Base-by-base conservation (phyloP, 2,113 vertebrate species). In the Hippoglossus stenolepis region DNA sequence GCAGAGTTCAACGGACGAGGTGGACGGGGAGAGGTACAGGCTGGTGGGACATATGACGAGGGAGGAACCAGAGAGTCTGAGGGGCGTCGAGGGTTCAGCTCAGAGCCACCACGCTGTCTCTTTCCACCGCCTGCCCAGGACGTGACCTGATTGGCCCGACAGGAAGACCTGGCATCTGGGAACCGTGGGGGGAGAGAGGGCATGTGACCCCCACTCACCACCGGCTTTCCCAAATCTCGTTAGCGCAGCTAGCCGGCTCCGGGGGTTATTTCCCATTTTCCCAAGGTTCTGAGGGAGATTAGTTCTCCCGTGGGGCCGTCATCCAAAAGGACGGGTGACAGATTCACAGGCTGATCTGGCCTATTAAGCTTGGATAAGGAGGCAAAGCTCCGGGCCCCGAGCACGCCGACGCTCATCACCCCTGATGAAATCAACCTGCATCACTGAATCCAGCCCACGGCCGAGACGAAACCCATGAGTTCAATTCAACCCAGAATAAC, bases 341-440 rank as follows among this genome's bases (percentile, higher is more conserved):
- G 93, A 94, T 94, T 95, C 93, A 94, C 92, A 95, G 92, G 90
- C 93, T 84, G 92, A 93, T 93, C 89, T 89, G 80, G 80, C 89
- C 89, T 70, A 93, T 94, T 95, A 93, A 92, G 84, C 91, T 79
- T 79, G 85, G 91, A 94, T 93, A 90, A 94, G 74, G 79, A 90
- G 80, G 56, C 85, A 73, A 79, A 86, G 88, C 75, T 85, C 90
- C 86, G 85, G 79, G 70, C 73, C 70, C 67, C 15, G 31, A 81
- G 86, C 85, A 60, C 83, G 64, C 87, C 70, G 73, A 81, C 77
- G 26, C 66, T 85, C 74, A 89, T 91, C 89, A 90, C 57, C 80
- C 88, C 86, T 88, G 86, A 94, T 93, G 85, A 89, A 91, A 93
- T 94, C 92, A 94, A 85, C 81, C 65, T 80, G 91, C 85, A 90